These are phyloP conservation scores for Sebastes oblongus DNA, from an alignment of 2,797 vertebrate genomes.

Conservation along the genomic window DNA sequence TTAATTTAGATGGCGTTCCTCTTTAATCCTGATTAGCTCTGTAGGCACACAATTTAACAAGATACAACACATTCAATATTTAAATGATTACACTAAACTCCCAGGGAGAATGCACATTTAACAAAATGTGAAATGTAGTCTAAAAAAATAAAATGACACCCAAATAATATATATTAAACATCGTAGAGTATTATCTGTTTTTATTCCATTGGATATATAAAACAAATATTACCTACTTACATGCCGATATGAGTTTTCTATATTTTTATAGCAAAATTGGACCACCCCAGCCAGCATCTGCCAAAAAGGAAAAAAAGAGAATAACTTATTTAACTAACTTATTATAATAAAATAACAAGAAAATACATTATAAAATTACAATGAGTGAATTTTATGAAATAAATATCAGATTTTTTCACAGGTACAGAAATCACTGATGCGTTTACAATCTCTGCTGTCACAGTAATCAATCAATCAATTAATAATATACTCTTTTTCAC, in stretches of 20 bases:
- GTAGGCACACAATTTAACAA: background rate
- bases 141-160: background rate
- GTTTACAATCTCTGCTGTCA: background rate
- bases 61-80: background rate
- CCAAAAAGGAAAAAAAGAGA: background rate
- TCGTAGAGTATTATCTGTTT: background rate
- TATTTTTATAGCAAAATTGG: background rate
- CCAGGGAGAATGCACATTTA: background rate
- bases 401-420: background rate
- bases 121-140: background rate
- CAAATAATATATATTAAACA: background rate
- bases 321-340: background rate
- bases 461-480: background rate
- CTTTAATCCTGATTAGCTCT: background rate
- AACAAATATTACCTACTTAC: background rate
- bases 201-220: background rate
- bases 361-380: background rate
- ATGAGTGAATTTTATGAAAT: background rate
- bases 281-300: background rate
- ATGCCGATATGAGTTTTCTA: background rate
- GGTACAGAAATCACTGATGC: background rate
- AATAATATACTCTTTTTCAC: background rate
- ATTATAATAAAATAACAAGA: background rate
- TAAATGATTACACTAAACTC: background rate
- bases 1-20: background rate